These are phyloP conservation scores for Drosophila yooni DNA, from an alignment of 2,888 invertebrate genomes.

Conservation along the genomic window DNA sequence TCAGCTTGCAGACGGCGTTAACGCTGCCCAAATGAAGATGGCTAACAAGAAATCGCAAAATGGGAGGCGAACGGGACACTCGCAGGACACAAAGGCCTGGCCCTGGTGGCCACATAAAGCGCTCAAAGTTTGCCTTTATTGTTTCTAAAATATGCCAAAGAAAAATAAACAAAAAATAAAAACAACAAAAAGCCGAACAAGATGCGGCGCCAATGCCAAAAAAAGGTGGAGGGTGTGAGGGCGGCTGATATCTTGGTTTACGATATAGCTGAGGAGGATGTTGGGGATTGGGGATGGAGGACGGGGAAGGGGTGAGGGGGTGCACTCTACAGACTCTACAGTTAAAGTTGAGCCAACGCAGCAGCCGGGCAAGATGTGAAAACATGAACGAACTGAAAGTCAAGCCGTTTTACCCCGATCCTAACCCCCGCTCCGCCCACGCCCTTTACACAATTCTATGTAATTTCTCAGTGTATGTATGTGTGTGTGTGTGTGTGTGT, in stretches of 20 bases:
- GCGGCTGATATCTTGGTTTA: slow-evolving; percentile 15
- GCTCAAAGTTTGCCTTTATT: slow-evolving; percentile 77
- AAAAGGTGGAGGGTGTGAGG: slow-evolving; percentile 2
- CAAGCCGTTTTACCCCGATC: slow-evolving; percentile 30
- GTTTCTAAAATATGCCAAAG: slow-evolving; percentile 77
- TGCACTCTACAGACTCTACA: slow-evolving; percentile 11
- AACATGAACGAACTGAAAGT: slow-evolving; percentile 70
- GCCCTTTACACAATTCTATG: slow-evolving; percentile 3
- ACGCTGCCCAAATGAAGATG: slow-evolving; percentile 57
- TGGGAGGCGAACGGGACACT: slow-evolving; percentile 6
- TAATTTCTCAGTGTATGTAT: slow-evolving; percentile 24
- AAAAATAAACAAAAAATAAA: slow-evolving; percentile 66
- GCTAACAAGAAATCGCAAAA: slow-evolving; percentile 30
- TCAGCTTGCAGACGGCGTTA: slow-evolving; percentile 31
- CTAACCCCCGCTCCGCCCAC: neutral
- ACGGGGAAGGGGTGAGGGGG: neutral
- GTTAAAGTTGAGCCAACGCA: slow-evolving; percentile 24
- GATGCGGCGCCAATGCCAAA: slow-evolving; percentile 10
- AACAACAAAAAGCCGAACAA: slow-evolving; percentile 1
- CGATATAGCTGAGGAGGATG: neutral
- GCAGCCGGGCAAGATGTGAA: slow-evolving; percentile 54
- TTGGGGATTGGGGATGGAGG: neutral
- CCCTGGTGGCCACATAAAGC: slow-evolving; percentile 57
- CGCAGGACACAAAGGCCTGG: slow-evolving; percentile 18
- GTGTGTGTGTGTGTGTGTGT: slow-evolving; percentile 4